Percentiles rank a stretch among this genome's conserved stretches.
Conservation (phyloP, 1,140 invertebrate genomes). For the Caenorhabditis inopinata region DNA sequence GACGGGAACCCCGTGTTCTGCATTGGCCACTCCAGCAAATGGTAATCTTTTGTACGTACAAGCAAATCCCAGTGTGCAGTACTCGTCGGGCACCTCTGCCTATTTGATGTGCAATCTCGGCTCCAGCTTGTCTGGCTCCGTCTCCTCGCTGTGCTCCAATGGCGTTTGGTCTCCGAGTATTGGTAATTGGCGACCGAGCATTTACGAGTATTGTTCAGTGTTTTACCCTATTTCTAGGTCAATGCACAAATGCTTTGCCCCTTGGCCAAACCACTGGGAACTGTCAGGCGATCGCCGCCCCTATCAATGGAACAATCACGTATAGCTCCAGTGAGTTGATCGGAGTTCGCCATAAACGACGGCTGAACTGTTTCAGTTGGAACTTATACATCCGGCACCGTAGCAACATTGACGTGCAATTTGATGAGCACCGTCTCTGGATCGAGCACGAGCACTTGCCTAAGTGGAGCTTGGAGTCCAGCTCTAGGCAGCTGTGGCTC, state of each 20-base stretch:
- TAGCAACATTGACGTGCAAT: background rate
- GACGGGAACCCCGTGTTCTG: background rate
- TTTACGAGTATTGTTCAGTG: too few relatives aligned
- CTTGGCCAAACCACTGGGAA: background rate
- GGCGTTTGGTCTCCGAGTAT: background rate
- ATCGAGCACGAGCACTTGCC: background rate
- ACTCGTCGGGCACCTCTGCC: background rate
- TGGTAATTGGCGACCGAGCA: background rate
- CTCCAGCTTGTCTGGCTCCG: background rate
- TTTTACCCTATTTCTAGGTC: background rate
- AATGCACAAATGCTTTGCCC: background rate
- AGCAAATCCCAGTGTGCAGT: background rate
- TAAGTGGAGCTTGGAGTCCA: background rate
- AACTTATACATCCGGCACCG: background rate
- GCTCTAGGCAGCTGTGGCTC: background rate
- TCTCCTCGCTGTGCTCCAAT: background rate
- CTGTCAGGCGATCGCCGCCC: background rate
- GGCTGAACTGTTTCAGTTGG: background rate
- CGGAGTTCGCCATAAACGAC: background rate
- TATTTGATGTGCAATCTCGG: background rate
- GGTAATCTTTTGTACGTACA: background rate
- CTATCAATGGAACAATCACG: background rate
- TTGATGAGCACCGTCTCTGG: background rate
- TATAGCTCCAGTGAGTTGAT: background rate
- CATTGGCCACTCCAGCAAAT: background rate